phyloP scores from a whole-genome alignment of 2,113 vertebrate species.

The Noturus placidus region DNA sequence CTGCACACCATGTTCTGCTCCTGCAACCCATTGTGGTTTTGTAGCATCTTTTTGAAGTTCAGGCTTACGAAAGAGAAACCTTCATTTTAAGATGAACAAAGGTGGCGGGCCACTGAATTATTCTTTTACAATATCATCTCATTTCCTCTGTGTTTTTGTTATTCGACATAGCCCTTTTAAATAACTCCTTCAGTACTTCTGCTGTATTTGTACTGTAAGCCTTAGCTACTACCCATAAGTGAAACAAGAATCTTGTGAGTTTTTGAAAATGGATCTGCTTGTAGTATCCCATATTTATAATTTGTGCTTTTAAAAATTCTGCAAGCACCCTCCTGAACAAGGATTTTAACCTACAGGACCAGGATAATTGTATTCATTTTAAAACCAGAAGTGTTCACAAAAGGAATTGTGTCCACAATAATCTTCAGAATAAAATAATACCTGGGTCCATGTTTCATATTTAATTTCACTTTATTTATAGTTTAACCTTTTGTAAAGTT shows the following conservation, averaged over 20 bases:
- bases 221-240: not conserved
- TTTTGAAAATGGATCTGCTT: not conserved
- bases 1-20: not conserved
- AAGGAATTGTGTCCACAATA: slow-evolving; percentile 18
- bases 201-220: not conserved
- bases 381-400: slow-evolving; percentile 25
- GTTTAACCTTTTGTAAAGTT: not conserved
- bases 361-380: slow-evolving; percentile 20
- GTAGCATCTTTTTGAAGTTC: not conserved
- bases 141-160: not conserved
- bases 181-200: not conserved
- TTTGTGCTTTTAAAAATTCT: slow-evolving; percentile 1
- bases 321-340: not conserved
- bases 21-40: not conserved
- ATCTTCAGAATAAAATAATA: slow-evolving; percentile 43
- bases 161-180: not conserved
- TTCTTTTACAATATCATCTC: not conserved
- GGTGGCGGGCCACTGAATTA: not conserved
- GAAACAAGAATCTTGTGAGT: not conserved
- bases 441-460: slow-evolving; percentile 1
- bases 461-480: not conserved
- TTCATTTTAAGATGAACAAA: not conserved
- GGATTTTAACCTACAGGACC: slow-evolving; percentile 23
- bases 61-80: slow-evolving; percentile 8
- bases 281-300: slow-evolving; percentile 21